Conservation (phyloP, 2,888 invertebrate species). For the Rugalucina vietnamica region DNA sequence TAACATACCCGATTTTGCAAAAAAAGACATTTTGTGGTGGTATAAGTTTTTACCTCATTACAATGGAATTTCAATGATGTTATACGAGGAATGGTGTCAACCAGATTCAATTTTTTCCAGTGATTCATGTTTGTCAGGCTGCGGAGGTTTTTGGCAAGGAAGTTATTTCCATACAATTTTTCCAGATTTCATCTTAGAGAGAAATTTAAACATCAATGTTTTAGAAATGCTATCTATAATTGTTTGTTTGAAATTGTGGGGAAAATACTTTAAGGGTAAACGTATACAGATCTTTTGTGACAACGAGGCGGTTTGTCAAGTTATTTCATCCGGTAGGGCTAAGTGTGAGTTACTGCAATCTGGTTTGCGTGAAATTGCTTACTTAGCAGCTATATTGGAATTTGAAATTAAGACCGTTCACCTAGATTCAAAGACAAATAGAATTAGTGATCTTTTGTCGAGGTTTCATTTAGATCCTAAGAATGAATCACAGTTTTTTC, state of each 20-base stretch:
- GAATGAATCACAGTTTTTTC: not conserved
- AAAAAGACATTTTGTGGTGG: slow-evolving; percentile 38
- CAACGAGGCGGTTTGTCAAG: not conserved
- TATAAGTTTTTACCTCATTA: slow-evolving; percentile 29
- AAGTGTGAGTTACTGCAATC: not conserved
- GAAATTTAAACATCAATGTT: not conserved
- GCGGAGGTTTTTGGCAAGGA: slow-evolving; percentile 23
- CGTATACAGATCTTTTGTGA: not conserved
- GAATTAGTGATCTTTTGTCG: not conserved
- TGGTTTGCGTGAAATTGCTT: not conserved
- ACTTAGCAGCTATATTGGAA: not conserved
- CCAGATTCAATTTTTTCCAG: slow-evolving; percentile 30
- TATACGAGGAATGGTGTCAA: slow-evolving; percentile 28
- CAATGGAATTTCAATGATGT: slow-evolving; percentile 36
- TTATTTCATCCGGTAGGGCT: not conserved
- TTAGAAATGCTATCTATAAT: not conserved
- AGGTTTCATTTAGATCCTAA: not conserved
- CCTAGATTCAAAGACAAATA: not conserved
- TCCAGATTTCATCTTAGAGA: not conserved
- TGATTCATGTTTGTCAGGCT: slow-evolving; percentile 35
- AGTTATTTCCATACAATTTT: slow-evolving; percentile 24
- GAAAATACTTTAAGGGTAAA: not conserved
- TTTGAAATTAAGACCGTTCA: not conserved
- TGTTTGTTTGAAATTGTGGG: not conserved
- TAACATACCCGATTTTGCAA: not conserved